Evolutionary conservation across 2,113 vertebrate species (phyloP).

Genomic region (Lycocorax pyrrhopterus): DNA sequence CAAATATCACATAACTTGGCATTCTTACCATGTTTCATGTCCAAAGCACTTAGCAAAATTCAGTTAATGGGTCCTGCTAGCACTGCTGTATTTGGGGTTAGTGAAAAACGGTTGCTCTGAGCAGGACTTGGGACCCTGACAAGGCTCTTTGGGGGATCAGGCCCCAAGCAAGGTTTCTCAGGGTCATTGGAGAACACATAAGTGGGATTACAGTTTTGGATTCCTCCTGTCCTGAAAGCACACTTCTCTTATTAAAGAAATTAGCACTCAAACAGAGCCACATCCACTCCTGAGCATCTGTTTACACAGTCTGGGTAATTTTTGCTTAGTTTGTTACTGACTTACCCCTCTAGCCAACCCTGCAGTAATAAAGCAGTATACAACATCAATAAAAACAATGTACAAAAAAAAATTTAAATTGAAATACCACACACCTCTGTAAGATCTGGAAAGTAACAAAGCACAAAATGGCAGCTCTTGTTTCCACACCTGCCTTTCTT

Average conservation of each 20-base stretch:
- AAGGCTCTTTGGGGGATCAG: background rate
- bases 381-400: background rate
- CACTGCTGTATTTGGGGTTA: background rate
- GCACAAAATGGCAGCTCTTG: background rate
- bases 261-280: background rate
- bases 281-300: background rate
- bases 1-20: conserved; percentile 5
- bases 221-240: background rate
- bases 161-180: background rate
- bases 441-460: background rate
- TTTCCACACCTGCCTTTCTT: background rate
- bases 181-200: background rate
- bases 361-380: background rate
- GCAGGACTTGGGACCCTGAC: background rate
- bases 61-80: background rate
- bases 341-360: background rate
- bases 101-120: background rate
- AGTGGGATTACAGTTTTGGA: background rate
- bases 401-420: background rate
- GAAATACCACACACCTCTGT: background rate
- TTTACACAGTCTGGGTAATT: background rate
- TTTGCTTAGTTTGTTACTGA: background rate
- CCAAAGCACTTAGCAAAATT: conserved; percentile 10
- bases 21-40: background rate
- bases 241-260: background rate